Conservation (phyloP, 2,113 vertebrate genomes). For the Pardalotus punctatus region DNA sequence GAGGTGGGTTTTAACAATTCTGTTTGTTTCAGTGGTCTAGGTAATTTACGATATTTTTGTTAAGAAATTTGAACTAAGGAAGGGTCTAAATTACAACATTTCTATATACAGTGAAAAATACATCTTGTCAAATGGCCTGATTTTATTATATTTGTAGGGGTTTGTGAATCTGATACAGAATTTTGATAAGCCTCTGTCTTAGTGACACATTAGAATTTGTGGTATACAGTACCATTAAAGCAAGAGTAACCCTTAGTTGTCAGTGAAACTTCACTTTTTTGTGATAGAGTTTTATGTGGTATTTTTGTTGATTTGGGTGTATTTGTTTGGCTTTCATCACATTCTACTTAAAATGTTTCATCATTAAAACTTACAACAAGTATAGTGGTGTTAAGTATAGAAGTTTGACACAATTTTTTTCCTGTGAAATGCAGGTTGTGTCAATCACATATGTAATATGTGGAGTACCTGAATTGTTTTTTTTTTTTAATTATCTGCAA, state of each 20-base stretch:
- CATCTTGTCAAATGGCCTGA: not conserved
- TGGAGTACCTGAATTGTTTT: not conserved
- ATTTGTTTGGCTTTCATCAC: not conserved
- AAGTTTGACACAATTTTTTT: not conserved
- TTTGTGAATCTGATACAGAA: not conserved
- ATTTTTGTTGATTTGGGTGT: not conserved
- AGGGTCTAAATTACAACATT: not conserved
- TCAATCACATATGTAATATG: not conserved
- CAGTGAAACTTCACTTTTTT: not conserved
- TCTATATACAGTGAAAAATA: not conserved
- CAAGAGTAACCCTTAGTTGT: not conserved
- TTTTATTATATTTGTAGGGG: not conserved
- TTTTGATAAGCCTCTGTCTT: not conserved
- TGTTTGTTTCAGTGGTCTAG: not conserved
- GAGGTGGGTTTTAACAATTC: not conserved
- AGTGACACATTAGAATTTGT: not conserved
- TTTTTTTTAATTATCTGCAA: not conserved
- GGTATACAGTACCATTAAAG: not conserved
- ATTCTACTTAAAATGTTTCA: not conserved
- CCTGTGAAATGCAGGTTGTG: not conserved
- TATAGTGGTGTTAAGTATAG: not conserved
- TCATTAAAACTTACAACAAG: not conserved
- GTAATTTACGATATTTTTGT: not conserved
- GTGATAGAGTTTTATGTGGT: not conserved
- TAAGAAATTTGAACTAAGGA: not conserved